A percentile compares a stretch with the other conserved stretches of the same genome.
Evolutionary conservation across 37 sponge, comb jelly and placozoan species (phyloP).

Genomic region (Geodia barretti): DNA sequence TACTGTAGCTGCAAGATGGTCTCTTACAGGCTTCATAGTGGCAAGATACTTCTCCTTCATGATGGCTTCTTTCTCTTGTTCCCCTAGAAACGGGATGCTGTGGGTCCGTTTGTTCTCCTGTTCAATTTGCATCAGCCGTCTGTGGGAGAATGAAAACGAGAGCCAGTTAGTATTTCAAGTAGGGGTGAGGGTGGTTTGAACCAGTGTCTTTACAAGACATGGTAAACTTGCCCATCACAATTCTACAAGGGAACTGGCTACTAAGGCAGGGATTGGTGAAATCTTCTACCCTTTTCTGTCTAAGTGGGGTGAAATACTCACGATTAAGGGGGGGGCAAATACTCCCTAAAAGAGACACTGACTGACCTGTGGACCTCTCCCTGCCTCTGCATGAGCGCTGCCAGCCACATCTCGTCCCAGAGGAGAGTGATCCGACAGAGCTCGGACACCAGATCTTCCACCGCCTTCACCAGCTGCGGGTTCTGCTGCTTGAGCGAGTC

Average conservation of each 20-base stretch:
- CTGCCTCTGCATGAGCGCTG: constrained; percentile 88
- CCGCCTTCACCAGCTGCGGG: constrained; percentile 73
- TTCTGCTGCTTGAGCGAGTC: constrained; percentile 79
- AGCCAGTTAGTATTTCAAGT: background rate
- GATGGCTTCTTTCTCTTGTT: constrained; percentile 71
- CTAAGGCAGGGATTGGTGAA: too few relatives aligned
- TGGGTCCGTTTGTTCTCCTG: constrained; percentile 72
- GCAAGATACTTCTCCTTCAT: constrained; percentile 84
- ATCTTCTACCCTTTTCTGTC: too few relatives aligned
- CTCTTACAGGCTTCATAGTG: constrained; percentile 85
- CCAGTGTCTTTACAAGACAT: too few relatives aligned
- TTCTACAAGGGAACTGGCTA: too few relatives aligned
- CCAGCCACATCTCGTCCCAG: constrained; percentile 97
- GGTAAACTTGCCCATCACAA: too few relatives aligned
- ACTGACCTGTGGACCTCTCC: constrained; percentile 84
- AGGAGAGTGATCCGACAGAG: constrained; percentile 87
- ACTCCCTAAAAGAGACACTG: too few relatives aligned
- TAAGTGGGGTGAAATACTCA: too few relatives aligned
- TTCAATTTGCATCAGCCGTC: constrained; percentile 84
- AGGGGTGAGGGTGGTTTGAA: too few relatives aligned
- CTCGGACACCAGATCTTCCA: constrained; percentile 76
- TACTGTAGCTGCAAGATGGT: too few relatives aligned
- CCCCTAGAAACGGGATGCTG: constrained; percentile 50
- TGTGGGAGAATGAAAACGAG: constrained; percentile 1
- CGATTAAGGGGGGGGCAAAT: too few relatives aligned